A percentile compares a stretch with the other conserved stretches of the same genome.
phyloP scores from a whole-genome alignment of 2,797 vertebrate species.

The Borostomias antarcticus region DNA sequence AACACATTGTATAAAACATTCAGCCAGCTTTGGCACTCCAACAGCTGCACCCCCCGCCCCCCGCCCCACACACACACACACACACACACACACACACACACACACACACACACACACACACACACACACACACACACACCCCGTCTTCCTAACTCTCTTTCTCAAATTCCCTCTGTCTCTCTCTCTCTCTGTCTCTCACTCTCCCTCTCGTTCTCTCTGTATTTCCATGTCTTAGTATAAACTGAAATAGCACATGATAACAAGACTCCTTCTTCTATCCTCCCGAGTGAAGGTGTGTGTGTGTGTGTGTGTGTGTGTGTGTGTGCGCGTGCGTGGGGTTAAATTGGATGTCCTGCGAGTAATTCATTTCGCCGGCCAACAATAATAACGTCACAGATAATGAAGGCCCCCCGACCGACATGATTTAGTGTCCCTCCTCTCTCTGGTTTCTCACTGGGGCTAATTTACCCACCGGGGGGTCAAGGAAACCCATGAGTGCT shows the following conservation, averaged over 20 bases:
- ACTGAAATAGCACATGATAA: slow-evolving; percentile 25
- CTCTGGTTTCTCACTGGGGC: slow-evolving; percentile 45
- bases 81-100: background rate
- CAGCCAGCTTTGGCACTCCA: slow-evolving; percentile 53
- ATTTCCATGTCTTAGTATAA: slow-evolving; percentile 7
- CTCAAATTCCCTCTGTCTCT: too few species aligned
- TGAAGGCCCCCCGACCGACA: slow-evolving; percentile 39
- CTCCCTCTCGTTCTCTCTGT: slow-evolving; percentile 19
- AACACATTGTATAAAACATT: slow-evolving; percentile 51
- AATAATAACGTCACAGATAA: slow-evolving; percentile 57
- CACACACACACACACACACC: slow-evolving; percentile 41
- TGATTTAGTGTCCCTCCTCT: slow-evolving; percentile 32
- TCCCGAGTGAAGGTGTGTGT: slow-evolving; percentile 3
- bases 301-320: slow-evolving; percentile 1
- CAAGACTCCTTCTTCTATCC: slow-evolving; percentile 22
- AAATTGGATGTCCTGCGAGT: slow-evolving; percentile 23
- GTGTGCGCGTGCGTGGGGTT: slow-evolving; percentile 5
- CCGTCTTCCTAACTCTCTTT: too few species aligned
- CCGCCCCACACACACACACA: background rate
- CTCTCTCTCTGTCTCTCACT: background rate
- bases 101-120: slow-evolving; percentile 23
- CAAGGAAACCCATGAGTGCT: slow-evolving; percentile 56
- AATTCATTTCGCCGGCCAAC: slow-evolving; percentile 42
- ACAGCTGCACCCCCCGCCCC: slow-evolving; percentile 50
- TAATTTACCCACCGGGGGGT: slow-evolving; percentile 54